Evolutionary conservation across 64 coral and sea anemone genomes (phyloP), one percentile per base, ranked within the genome.

Genomic region (Montipora capricornis): DNA sequence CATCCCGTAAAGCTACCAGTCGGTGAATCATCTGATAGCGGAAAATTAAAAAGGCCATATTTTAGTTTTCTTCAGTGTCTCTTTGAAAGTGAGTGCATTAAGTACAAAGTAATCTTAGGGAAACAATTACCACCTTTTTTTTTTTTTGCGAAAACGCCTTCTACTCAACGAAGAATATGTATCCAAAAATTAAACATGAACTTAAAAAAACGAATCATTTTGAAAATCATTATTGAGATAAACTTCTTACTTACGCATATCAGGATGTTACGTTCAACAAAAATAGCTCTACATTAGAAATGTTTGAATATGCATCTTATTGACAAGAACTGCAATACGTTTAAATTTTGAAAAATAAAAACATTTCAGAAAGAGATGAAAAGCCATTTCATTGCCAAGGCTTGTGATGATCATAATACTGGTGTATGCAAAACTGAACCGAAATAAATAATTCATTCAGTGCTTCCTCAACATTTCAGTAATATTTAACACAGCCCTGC

Each of bases 191-290:
- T 7, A 37, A 37, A 37, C 37, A 37, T 37, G 37, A 37, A 47
- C 8, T 68, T 37, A 47, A 44, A 64, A 67, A 22, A 53, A 1
- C 24, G 55, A 29, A 76, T 37, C 37, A 37, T 37, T 37, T 37
- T 76, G 60, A 5, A 15, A 61, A 15, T 29, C 44, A 12, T 14
- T 64, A 12, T 55, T 55, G 14, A 64, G 53, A 29, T 29, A 5
- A 37, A 2, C 53, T n/a, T 67, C 7, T 12, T 84, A 84, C 81
- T 84, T 84, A 84, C 81, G 60, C 81, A 84, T 84, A 68, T 68
- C 60, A 67, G 58, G 29, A 84, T 47, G 44, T 19, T 44, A 45
- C 6, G 8, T 83, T 47, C 44, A 82, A 44, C 1, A 37, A 8
- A 82, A 44, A 55, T 14, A 61, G 12, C 6, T 26, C 55, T 16